These are phyloP conservation scores for Ariopsis seemanni DNA, from an alignment of 2,113 vertebrate genomes.

Conservation along the genomic window DNA sequence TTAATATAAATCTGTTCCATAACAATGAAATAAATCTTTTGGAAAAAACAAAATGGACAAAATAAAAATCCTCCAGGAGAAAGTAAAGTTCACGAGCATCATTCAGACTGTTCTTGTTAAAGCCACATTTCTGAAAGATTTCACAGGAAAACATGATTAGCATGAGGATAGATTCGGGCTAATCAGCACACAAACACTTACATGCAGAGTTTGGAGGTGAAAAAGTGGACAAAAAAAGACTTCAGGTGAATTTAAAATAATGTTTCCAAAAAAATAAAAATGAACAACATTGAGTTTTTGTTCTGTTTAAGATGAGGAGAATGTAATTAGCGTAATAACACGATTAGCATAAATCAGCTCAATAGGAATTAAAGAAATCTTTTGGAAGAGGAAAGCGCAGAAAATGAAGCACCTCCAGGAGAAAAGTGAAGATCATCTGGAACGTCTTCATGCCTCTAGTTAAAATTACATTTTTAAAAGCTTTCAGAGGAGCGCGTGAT, in stretches of 20 bases:
- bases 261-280: background rate
- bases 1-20: background rate
- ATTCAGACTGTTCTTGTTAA: background rate
- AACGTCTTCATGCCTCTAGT: background rate
- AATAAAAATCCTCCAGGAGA: background rate
- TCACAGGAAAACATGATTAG: background rate
- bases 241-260: background rate
- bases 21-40: constrained; percentile 1
- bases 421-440: background rate
- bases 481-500: background rate
- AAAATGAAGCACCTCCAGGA: background rate
- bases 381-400: background rate
- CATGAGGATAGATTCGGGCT: background rate
- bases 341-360: background rate
- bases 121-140: background rate
- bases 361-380: background rate
- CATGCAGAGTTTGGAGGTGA: background rate
- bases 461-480: background rate
- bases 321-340: background rate
- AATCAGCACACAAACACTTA: background rate
- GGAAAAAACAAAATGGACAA: background rate
- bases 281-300: background rate
- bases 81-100: background rate
- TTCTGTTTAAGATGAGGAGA: background rate
- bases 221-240: background rate